Evolutionary conservation across 2,888 invertebrate species (phyloP), one percentile per base, ranked within the genome.

Genomic region (Agapostemon virescens): DNA sequence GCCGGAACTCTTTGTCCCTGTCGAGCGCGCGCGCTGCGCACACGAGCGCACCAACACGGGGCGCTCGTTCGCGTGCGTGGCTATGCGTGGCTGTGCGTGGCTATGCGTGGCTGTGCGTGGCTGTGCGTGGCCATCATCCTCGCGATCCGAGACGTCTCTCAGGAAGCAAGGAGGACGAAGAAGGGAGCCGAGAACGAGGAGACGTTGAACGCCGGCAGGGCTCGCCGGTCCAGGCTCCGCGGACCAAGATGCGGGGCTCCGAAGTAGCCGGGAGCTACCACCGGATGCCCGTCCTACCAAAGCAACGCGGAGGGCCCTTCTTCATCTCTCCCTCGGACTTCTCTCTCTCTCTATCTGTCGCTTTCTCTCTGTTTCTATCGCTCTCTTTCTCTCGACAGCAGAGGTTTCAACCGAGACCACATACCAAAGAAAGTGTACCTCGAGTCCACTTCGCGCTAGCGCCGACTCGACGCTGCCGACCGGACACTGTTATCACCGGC

Each of bases 101-200:
- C 55, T 26, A 26, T 55, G 52, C 52, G 23, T 55, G 13, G 5
- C 13, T 63, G 49, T 49, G 63, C 33, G n/a, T 63, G 64, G 26
- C 55, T 63, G 67, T 67, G 74, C 69, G 66, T 84, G 81, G 83
- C 81, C 83, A 79, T 85, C 85, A 83, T 83, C 83, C 77, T 86
- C 79, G 85, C 83, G 79, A 83, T 83, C 77, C 78, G 77, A 77
- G 69, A 80, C 79, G 80, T 79, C 77, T 84, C 76, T 77, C 74
- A 67, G 76, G 75, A 73, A 71, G 69, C 49, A 73, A 20, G 79
- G 81, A 64, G 81, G 55, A 72, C 77, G 79, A 77, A 79, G 77
- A 77, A 79, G 77, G 70, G 70, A 63, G 68, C 75, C 55, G 55
- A 63, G 73, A 67, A 81, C 36, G 83, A 69, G 80, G 72, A n/a